Conservation (phyloP, 2,797 vertebrate species). For the Xiphorhynchus erythropygius region DNA sequence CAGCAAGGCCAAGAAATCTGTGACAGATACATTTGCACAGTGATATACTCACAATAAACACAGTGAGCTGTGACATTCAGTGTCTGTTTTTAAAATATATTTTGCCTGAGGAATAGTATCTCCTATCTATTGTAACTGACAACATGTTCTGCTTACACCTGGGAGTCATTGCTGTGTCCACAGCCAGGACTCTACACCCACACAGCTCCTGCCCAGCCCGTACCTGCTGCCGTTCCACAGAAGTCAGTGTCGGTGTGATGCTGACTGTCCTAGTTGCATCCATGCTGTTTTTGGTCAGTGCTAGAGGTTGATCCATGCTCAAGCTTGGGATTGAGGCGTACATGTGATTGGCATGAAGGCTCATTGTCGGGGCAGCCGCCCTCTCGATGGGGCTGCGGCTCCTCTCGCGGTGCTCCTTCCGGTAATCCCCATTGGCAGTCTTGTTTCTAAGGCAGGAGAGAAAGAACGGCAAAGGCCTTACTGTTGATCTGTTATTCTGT, state of each 20-base stretch:
- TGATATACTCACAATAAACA: not conserved
- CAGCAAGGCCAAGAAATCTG: not conserved
- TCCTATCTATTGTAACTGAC: not conserved
- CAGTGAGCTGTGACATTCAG: not conserved
- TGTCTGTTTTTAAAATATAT: not conserved
- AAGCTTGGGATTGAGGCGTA: constrained; percentile 88
- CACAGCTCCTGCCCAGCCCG: not conserved
- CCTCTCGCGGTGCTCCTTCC: constrained; percentile 89
- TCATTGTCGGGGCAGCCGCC: constrained; percentile 83
- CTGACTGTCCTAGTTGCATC: constrained; percentile 79
- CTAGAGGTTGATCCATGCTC: constrained; percentile 94
- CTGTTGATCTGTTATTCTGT: not conserved
- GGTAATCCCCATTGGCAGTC: constrained; percentile 90
- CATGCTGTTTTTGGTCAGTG: constrained; percentile 94
- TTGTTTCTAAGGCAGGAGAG: constrained; percentile 77
- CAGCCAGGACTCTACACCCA: not conserved
- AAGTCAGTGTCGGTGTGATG: constrained; percentile 79
- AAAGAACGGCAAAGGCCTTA: not conserved
- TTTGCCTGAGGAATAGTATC: not conserved
- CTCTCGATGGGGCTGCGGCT: constrained; percentile 94
- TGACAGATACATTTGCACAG: not conserved
- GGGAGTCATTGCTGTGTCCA: not conserved
- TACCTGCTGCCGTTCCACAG: constrained; percentile 95
- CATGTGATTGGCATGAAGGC: constrained; percentile 85
- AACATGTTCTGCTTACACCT: accelerated